phyloP scores from a whole-genome alignment of 2,113 vertebrate genomes.

The Phrynosoma platyrhinos region DNA sequence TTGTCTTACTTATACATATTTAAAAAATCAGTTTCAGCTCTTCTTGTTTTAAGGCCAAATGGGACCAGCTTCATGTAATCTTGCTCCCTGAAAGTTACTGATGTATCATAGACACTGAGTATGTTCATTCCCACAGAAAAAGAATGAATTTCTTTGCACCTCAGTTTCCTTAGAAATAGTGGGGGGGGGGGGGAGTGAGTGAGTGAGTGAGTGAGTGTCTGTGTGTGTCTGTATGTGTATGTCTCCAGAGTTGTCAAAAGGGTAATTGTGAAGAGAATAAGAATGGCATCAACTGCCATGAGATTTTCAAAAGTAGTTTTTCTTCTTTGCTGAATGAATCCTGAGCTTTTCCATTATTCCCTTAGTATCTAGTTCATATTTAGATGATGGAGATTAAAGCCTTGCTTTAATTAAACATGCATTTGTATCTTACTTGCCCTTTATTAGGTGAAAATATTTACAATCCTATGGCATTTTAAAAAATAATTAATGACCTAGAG shows the following conservation, averaged over 20 bases:
- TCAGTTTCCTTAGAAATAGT: not conserved
- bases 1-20: not conserved
- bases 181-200: too few relatives aligned
- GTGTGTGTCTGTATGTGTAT: not conserved
- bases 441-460: slow-evolving; percentile 13
- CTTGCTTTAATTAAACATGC: slow-evolving; percentile 36
- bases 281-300: slow-evolving; percentile 4
- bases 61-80: not conserved
- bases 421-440: slow-evolving; percentile 15
- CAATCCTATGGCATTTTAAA: fast-evolving
- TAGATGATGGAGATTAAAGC: slow-evolving; percentile 23
- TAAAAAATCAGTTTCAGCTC: not conserved
- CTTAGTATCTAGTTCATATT: slow-evolving; percentile 24
- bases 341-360: slow-evolving; percentile 3
- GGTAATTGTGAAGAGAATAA: slow-evolving; percentile 25
- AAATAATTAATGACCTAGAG: not conserved
- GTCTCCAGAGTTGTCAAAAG: slow-evolving; percentile 14
- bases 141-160: not conserved
- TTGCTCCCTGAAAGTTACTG: not conserved
- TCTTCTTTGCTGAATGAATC: not conserved
- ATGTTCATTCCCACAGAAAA: not conserved
- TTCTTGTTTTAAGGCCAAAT: not conserved
- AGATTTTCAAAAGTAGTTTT: not conserved
- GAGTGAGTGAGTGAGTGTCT: too few relatives aligned
- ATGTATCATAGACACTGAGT: not conserved